A percentile compares a stretch with the other conserved stretches of the same genome.
Conservation (phyloP, 1,140 invertebrate genomes). For the Macrobrachium nipponense region DNA sequence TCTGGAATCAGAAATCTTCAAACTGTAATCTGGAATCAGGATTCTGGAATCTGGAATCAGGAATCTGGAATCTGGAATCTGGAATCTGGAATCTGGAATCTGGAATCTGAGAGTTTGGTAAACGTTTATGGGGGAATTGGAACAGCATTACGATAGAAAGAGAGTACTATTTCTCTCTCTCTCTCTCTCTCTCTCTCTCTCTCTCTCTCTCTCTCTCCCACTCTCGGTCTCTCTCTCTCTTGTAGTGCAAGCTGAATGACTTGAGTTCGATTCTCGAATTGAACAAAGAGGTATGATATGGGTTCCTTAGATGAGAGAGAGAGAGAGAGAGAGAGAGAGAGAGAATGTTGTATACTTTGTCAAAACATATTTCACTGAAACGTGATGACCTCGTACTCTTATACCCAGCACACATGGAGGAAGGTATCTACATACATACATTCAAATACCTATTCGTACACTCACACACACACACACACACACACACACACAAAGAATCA, state of each 20-base stretch:
- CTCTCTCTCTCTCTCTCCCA: conserved; percentile 38
- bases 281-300: background rate
- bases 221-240: conserved; percentile 28
- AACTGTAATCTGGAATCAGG: too few relatives aligned
- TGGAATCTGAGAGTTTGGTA: too few relatives aligned
- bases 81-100: too few relatives aligned
- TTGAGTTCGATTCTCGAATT: too few relatives aligned
- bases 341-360: too few relatives aligned
- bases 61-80: too few relatives aligned
- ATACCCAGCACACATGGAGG: background rate
- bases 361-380: background rate
- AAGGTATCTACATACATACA: background rate
- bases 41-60: too few relatives aligned
- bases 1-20: too few relatives aligned
- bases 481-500: background rate
- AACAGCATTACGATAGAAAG: background rate
- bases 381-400: background rate
- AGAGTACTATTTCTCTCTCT: background rate
- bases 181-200: conserved; percentile 30
- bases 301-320: too few relatives aligned
- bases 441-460: background rate
- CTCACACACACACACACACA: background rate
- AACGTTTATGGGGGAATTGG: too few relatives aligned
- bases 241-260: too few relatives aligned
- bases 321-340: too few relatives aligned